Evolutionary conservation across 2,888 invertebrate genomes (phyloP).

Genomic region (Limenitis camilla): DNA sequence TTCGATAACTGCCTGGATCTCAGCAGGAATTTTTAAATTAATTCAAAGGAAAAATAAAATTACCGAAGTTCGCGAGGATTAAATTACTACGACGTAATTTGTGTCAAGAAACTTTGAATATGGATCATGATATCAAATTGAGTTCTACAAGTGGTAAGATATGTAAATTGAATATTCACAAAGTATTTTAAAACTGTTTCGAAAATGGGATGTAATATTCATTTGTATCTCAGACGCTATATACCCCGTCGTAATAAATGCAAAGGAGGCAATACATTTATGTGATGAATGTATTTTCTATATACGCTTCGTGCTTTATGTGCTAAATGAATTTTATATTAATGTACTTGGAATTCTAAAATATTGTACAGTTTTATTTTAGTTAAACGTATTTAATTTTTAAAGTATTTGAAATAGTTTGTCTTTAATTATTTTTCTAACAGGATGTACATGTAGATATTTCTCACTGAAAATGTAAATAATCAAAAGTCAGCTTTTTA

Average conservation of each 20-base stretch:
- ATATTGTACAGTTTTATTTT: no score
- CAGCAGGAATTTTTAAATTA: constrained; percentile 69
- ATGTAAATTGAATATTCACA: constrained; percentile 25
- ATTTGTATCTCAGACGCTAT: neutral
- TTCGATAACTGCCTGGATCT: constrained; percentile 64
- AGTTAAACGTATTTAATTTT: no score
- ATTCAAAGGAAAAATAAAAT: constrained; percentile 71
- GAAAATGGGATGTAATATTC: constrained; percentile 7
- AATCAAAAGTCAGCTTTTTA: no score
- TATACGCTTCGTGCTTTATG: neutral
- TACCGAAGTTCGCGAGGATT: constrained; percentile 62
- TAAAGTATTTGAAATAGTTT: no score
- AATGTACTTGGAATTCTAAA: no score
- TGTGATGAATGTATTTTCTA: neutral
- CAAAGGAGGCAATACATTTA: constrained; percentile 1
- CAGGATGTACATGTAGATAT: no score
- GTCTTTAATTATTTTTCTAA: no score
- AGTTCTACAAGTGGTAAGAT: constrained; percentile 30
- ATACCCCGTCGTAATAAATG: neutral
- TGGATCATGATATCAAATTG: constrained; percentile 42
- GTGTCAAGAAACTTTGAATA: constrained; percentile 59
- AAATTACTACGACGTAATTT: constrained; percentile 66
- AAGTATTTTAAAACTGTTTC: constrained; percentile 16
- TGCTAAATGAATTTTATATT: no score
- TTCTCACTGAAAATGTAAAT: no score